Percentiles rank a stretch among this genome's conserved stretches.
Conservation (phyloP, 2,113 vertebrate genomes). For the Dipodomys spectabilis region DNA sequence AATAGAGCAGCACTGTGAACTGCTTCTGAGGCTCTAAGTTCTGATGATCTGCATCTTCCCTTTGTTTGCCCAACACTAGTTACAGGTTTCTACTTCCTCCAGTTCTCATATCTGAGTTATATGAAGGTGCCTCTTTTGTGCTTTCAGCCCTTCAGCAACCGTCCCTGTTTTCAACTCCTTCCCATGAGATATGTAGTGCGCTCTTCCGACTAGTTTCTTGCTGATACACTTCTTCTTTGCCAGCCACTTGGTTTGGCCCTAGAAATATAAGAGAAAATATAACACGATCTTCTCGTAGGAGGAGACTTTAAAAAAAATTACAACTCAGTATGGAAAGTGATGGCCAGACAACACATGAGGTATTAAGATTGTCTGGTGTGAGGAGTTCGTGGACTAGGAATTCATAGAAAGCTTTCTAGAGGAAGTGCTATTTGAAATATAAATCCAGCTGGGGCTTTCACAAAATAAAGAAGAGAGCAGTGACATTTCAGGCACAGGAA, state of each 20-base stretch:
- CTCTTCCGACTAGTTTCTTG: background rate
- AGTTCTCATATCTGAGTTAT: background rate
- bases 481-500: background rate
- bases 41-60: background rate
- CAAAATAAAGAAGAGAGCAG: constrained; percentile 15
- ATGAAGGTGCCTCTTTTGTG: background rate
- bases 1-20: background rate
- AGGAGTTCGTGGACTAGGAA: background rate
- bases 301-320: background rate
- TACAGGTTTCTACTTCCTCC: background rate
- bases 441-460: background rate
- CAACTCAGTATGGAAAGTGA: background rate
- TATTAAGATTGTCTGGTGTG: background rate
- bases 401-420: background rate
- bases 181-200: background rate
- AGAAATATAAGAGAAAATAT: background rate
- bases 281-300: background rate
- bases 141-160: background rate
- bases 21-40: background rate
- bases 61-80: background rate
- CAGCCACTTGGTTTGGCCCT: background rate
- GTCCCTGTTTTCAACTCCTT: background rate
- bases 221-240: background rate
- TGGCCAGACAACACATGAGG: background rate
- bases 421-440: background rate